Conservation (phyloP, 2,113 vertebrate genomes). For the Nycticryphes semicollaris region DNA sequence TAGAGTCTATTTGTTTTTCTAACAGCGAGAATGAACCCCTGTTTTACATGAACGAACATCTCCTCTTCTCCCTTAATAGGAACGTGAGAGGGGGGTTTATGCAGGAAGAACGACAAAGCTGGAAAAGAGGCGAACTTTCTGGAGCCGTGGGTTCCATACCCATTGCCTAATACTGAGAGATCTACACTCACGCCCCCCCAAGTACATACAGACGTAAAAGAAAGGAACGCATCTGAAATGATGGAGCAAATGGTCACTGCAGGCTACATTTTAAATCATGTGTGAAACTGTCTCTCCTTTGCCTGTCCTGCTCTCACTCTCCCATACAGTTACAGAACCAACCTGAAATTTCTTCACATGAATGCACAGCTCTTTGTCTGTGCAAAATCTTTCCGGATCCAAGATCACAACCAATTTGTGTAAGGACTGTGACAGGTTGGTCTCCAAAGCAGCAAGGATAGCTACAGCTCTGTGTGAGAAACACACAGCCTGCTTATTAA, state of each 20-base stretch:
- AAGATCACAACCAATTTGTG: not conserved
- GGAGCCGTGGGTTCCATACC: not conserved
- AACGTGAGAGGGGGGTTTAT: not conserved
- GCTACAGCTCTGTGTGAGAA: not conserved
- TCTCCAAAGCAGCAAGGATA: not conserved
- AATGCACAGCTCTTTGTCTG: fast-evolving
- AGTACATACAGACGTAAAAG: not conserved
- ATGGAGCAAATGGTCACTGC: not conserved
- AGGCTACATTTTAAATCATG: not conserved
- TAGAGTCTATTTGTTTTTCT: not conserved
- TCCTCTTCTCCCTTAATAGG: not conserved
- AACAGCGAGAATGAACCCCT: not conserved
- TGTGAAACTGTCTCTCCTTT: not conserved
- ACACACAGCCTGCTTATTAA: not conserved
- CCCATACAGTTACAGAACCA: not conserved
- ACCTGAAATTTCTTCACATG: not conserved
- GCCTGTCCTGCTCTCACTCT: not conserved
- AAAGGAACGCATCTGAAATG: not conserved
- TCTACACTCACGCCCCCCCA: not conserved
- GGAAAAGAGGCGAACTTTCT: not conserved
- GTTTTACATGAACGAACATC: not conserved
- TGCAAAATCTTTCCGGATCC: not conserved
- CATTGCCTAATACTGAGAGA: not conserved
- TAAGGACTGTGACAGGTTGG: not conserved
- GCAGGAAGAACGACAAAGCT: not conserved